phyloP scores from a whole-genome alignment of 2,797 vertebrate species.

The Tinamus major region DNA sequence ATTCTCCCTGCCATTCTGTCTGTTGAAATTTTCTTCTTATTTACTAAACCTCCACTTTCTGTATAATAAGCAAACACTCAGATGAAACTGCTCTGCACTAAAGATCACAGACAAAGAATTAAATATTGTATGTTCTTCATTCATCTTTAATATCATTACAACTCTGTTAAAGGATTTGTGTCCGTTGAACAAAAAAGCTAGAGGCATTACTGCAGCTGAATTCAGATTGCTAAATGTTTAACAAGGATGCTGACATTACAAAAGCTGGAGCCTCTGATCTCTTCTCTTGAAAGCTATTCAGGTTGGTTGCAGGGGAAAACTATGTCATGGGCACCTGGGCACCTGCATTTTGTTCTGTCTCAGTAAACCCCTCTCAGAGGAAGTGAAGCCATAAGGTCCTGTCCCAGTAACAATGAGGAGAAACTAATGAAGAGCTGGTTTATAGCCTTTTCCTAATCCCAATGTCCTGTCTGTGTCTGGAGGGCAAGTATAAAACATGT shows the following conservation, averaged over 20 bases:
- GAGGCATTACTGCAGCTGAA: constrained; percentile 42
- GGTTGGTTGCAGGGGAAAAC: constrained; percentile 50
- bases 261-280: constrained; percentile 64
- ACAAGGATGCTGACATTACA: constrained; percentile 54
- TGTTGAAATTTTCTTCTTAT: constrained; percentile 14
- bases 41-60: constrained; percentile 32
- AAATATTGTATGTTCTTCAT: constrained; percentile 73
- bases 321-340: constrained; percentile 75
- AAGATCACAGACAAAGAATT: constrained; percentile 67
- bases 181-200: constrained; percentile 54
- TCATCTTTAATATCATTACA: constrained; percentile 67
- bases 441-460: constrained; percentile 81
- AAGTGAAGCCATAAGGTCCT: constrained; percentile 77
- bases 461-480: constrained; percentile 71
- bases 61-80: constrained; percentile 41
- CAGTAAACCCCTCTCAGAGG: constrained; percentile 69
- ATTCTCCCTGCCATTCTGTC: not conserved
- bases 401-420: constrained; percentile 79
- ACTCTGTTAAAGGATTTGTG: constrained; percentile 59
- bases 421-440: constrained; percentile 74
- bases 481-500: constrained; percentile 76
- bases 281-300: constrained; percentile 61
- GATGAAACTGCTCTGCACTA: constrained; percentile 43
- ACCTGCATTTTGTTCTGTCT: constrained; percentile 71
- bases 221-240: constrained; percentile 59